Conservation (phyloP, 2,113 vertebrate genomes). For the Sylvia atricapilla region DNA sequence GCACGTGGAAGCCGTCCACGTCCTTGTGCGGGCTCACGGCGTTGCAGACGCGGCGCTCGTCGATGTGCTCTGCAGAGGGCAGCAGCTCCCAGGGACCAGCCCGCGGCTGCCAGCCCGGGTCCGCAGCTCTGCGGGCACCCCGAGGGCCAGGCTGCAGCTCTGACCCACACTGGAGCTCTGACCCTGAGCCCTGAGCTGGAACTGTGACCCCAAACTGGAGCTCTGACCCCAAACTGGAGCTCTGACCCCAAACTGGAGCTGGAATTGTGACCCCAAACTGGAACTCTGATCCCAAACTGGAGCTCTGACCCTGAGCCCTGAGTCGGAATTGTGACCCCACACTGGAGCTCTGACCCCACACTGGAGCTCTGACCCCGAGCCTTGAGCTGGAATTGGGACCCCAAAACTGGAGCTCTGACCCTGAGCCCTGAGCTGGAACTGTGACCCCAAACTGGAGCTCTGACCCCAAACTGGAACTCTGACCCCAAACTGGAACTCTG, state of each 20-base stretch:
- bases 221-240: no score
- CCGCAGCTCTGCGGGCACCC: not conserved
- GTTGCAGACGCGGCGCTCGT: slow-evolving; percentile 90
- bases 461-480: accelerated
- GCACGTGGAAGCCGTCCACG: slow-evolving; percentile 94
- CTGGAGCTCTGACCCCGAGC: no score
- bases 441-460: not conserved
- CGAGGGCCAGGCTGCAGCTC: accelerated
- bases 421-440: not conserved
- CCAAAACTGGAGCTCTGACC: not conserved
- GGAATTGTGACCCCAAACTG: not conserved
- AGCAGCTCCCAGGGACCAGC: not conserved
- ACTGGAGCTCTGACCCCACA: no score
- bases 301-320: not conserved
- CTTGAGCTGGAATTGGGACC: not conserved
- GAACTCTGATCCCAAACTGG: not conserved
- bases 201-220: not conserved
- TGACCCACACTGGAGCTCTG: not conserved
- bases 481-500: not conserved
- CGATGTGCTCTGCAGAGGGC: slow-evolving; percentile 83
- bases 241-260: not conserved
- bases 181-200: not conserved
- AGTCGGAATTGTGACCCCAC: not conserved
- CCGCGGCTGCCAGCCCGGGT: not conserved
- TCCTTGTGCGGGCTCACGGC: slow-evolving; percentile 92